These are phyloP conservation scores for Coremacera marginata DNA, from an alignment of 2,888 invertebrate species.

Conservation along the genomic window DNA sequence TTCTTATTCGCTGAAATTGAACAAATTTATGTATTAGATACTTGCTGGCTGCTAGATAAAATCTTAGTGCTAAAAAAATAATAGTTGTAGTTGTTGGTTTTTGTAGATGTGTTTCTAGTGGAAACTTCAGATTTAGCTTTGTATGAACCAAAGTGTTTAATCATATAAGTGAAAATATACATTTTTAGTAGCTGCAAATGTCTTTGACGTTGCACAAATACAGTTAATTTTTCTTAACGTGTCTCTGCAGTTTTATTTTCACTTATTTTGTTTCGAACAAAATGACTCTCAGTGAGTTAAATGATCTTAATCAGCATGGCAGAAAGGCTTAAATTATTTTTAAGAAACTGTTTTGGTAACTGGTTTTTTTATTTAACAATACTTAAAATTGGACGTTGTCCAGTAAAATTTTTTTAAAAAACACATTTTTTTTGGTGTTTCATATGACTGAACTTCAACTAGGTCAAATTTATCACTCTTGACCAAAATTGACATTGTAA, in stretches of 20 bases:
- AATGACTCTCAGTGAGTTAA: too few relatives aligned
- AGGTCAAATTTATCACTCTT: too few relatives aligned
- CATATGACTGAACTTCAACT: too few relatives aligned
- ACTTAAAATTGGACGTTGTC: too few relatives aligned
- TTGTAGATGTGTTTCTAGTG: not conserved
- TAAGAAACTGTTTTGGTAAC: not conserved
- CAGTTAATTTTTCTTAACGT: too few relatives aligned
- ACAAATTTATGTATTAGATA: slow-evolving; percentile 65
- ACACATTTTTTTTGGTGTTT: too few relatives aligned
- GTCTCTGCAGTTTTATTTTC: too few relatives aligned
- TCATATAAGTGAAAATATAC: not conserved
- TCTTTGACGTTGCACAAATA: too few relatives aligned
- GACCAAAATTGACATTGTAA: too few relatives aligned
- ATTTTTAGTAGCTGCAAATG: not conserved
- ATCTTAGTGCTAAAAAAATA: not conserved
- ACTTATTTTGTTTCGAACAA: too few relatives aligned
- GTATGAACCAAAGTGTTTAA: not conserved
- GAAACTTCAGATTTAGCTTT: not conserved
- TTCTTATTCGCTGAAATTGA: slow-evolving; percentile 71
- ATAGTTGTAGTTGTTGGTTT: not conserved
- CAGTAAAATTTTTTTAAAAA: too few relatives aligned
- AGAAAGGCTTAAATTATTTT: not conserved
- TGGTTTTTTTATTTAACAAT: not conserved
- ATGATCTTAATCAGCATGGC: too few relatives aligned
- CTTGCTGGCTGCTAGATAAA: not conserved